These are phyloP conservation scores for Cotesia chilonis DNA, from an alignment of 1,140 invertebrate genomes.

Conservation along the genomic window DNA sequence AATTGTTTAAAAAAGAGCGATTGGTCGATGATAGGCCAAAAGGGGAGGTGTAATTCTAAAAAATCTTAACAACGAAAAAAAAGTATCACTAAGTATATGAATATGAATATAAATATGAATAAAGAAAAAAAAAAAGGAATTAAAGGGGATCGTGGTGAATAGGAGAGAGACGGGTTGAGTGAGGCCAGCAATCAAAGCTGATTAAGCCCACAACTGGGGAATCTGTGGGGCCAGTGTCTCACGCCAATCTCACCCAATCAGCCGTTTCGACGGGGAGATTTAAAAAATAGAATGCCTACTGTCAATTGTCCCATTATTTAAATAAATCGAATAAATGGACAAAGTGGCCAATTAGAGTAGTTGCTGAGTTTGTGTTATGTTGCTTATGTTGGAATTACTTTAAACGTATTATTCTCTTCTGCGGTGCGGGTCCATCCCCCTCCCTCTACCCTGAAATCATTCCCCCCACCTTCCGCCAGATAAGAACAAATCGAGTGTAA, in stretches of 20 bases:
- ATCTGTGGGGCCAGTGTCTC: slow-evolving; percentile 67
- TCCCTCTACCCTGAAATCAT: no score
- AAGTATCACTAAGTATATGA: no score
- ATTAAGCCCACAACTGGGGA: slow-evolving; percentile 68
- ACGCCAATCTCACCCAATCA: slow-evolving; percentile 67
- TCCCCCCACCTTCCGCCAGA: no score
- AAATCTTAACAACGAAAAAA: no score
- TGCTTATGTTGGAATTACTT: slow-evolving; percentile 50
- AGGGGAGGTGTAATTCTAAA: no score
- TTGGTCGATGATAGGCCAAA: no score
- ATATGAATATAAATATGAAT: neutral
- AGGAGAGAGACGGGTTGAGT: slow-evolving; percentile 43
- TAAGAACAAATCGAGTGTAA: no score
- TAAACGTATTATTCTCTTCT: slow-evolving; percentile 63
- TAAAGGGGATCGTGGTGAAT: slow-evolving; percentile 42
- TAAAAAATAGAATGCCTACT: slow-evolving; percentile 69
- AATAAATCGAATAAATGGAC: slow-evolving; percentile 69
- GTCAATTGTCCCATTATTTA: slow-evolving; percentile 69
- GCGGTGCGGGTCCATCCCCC: slow-evolving; percentile 9
- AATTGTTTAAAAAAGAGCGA: no score
- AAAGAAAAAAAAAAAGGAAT: slow-evolving; percentile 33
- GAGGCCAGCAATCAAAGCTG: slow-evolving; percentile 66
- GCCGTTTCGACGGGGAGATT: slow-evolving; percentile 64
- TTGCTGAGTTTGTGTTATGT: slow-evolving; percentile 51
- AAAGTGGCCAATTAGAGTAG: slow-evolving; percentile 68